Percentiles rank a stretch among this genome's conserved stretches.
phyloP scores from a whole-genome alignment of 2,888 invertebrate species.

The Latrodectus hesperus region DNA sequence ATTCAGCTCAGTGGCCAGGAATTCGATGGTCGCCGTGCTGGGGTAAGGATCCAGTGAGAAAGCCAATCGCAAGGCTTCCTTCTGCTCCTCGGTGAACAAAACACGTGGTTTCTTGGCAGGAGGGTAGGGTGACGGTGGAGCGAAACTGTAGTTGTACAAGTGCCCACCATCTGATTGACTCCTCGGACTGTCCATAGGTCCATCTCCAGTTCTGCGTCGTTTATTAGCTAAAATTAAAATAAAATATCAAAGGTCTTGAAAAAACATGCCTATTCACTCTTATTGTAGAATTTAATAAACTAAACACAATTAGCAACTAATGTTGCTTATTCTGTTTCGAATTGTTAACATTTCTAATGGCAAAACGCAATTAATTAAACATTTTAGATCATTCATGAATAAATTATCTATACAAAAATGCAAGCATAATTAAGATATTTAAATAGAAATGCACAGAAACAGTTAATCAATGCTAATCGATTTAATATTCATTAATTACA shows the following conservation, averaged over 20 bases:
- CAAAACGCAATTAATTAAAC: too few species aligned
- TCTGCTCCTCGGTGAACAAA: conserved; percentile 98
- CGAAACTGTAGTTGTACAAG: conserved; percentile 69
- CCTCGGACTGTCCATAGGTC: conserved; percentile 73
- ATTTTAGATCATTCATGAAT: too few species aligned
- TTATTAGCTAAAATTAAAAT: conserved; percentile 82
- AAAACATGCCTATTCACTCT: neutral
- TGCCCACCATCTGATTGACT: conserved; percentile 68
- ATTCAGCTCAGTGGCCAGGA: conserved; percentile 91
- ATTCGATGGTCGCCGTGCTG: conserved; percentile 95
- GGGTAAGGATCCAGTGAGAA: conserved; percentile 98
- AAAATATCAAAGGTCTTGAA: neutral
- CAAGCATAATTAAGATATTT: too few species aligned
- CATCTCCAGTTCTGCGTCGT: conserved; percentile 79
- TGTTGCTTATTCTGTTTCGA: too few species aligned
- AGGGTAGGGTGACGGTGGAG: conserved; percentile 76
- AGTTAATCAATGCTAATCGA: too few species aligned
- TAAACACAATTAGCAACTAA: too few species aligned
- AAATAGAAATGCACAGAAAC: too few species aligned
- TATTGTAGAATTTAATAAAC: too few species aligned
- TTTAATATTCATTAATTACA: too few species aligned
- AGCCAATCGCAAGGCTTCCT: conserved; percentile 93
- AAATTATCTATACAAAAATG: too few species aligned
- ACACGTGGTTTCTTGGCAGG: conserved; percentile 92
- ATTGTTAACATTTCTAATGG: too few species aligned